Evolutionary conservation across 2,888 invertebrate genomes (phyloP).

Genomic region (Patella depressa): DNA sequence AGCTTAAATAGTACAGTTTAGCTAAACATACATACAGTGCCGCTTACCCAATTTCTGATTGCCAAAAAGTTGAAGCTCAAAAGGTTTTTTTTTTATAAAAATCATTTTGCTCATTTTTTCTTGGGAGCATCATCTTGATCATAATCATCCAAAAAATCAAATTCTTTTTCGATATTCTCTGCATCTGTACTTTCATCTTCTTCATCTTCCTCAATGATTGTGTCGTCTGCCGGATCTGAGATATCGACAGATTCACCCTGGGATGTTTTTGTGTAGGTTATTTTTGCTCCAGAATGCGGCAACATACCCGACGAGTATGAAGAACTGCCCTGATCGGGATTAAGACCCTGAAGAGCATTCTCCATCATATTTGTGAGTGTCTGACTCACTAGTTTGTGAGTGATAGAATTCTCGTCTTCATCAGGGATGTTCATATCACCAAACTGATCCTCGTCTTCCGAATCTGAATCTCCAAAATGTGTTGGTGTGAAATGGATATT

Average conservation of each 20-base stretch:
- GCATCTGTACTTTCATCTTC: slow-evolving; percentile 31
- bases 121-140: slow-evolving; percentile 40
- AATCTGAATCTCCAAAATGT: slow-evolving; percentile 59
- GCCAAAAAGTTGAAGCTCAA: no score
- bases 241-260: slow-evolving; percentile 40
- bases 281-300: slow-evolving; percentile 36
- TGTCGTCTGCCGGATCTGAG: slow-evolving; percentile 33
- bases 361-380: slow-evolving; percentile 58
- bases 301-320: slow-evolving; percentile 35
- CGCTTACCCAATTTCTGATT: no score
- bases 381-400: slow-evolving; percentile 47
- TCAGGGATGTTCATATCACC: slow-evolving; percentile 42
- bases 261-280: slow-evolving; percentile 39
- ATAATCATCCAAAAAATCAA: slow-evolving; percentile 62
- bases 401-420: slow-evolving; percentile 31
- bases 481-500: slow-evolving; percentile 41
- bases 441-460: slow-evolving; percentile 49
- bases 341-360: slow-evolving; percentile 52
- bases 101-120: not conserved
- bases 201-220: slow-evolving; percentile 37
- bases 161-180: slow-evolving; percentile 58
- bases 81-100: no score
- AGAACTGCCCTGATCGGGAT: slow-evolving; percentile 28
- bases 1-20: no score
- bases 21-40: no score